Conservation (phyloP, 2,888 invertebrate species). For the Idaea biselata region DNA sequence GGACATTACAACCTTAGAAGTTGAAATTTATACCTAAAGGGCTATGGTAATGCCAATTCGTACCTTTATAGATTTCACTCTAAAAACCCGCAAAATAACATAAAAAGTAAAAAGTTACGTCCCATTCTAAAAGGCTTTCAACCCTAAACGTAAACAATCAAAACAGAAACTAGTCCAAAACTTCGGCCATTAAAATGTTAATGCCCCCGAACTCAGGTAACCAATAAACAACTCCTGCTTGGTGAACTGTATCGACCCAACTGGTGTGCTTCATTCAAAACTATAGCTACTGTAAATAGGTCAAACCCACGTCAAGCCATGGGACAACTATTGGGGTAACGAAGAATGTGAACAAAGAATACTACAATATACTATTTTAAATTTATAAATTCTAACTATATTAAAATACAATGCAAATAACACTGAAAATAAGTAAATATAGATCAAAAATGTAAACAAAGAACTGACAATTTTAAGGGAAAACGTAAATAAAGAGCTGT, state of each 20-base stretch:
- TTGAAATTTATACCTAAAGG: too few species aligned
- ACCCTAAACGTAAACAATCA: neutral
- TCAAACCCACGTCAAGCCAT: neutral
- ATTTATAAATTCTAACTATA: too few species aligned
- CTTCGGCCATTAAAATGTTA: neutral
- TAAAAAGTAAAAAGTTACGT: neutral
- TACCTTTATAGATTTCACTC: too few species aligned
- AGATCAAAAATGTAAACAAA: too few species aligned
- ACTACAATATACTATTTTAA: too few species aligned
- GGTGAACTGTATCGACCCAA: neutral
- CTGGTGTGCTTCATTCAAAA: neutral
- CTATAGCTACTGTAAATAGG: neutral
- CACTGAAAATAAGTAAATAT: too few species aligned
- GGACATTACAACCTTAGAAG: too few species aligned
- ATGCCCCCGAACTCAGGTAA: neutral
- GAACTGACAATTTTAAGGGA: too few species aligned
- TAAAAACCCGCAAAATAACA: neutral
- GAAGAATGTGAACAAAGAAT: too few species aligned
- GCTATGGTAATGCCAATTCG: too few species aligned
- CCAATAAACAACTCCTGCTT: neutral
- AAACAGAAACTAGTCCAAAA: neutral
- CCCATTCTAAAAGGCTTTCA: neutral
- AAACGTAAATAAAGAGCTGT: too few species aligned
- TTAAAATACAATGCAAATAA: too few species aligned
- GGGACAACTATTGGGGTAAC: neutral